Base-by-base conservation (phyloP, 2,888 invertebrate genomes). In the Agapostemon virescens region DNA sequence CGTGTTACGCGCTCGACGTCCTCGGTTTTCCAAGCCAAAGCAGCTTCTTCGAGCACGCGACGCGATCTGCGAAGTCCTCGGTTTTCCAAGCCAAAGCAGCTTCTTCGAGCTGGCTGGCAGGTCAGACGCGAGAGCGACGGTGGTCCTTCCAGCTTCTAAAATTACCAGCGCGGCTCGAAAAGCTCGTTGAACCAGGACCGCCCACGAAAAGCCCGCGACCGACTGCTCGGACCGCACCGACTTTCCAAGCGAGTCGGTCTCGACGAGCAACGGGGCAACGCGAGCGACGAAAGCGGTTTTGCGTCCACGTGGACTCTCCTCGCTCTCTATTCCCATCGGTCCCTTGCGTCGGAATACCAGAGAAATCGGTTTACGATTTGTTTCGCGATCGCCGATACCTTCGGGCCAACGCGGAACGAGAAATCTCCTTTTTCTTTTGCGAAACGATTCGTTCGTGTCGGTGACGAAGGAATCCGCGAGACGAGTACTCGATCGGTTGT, bases 101-200 rank as follows among this genome's bases (percentile, higher is more conserved):
- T n/a, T n/a, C n/a, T n/a, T n/a, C n/a, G n/a, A n/a, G n/a, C n/a
- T n/a, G n/a, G n/a, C 74, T 55, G 38, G 20, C 13, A 26, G 66
- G 58, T 33, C 67, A 61, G 71, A 75, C 74, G 67, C 55, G 55
- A 26, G 55, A 26, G 55, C 73, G 70, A 79, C 4, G 72, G n/a
- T 71, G 75, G 77, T 79, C 71, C 67, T 78, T 79, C 70, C 63
- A 67, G 69, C 68, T 81, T 81, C 77, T 76, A 80, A 85, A 85
- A 82, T 85, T 83, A 85, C 70, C 66, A 72, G 40, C 71, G 73
- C 23, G 49, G 58, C 66, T 72, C 75, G 81, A 70, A 81, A 83
- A 67, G 77, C 66, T 85, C 76, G 69, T 81, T 79, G 73, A 83
- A 79, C 74, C 67, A 69, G 76, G 76, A 63, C 74, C 63, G 74